Evolutionary conservation across 2,888 invertebrate species (phyloP).

Genomic region (Acleris emargana): DNA sequence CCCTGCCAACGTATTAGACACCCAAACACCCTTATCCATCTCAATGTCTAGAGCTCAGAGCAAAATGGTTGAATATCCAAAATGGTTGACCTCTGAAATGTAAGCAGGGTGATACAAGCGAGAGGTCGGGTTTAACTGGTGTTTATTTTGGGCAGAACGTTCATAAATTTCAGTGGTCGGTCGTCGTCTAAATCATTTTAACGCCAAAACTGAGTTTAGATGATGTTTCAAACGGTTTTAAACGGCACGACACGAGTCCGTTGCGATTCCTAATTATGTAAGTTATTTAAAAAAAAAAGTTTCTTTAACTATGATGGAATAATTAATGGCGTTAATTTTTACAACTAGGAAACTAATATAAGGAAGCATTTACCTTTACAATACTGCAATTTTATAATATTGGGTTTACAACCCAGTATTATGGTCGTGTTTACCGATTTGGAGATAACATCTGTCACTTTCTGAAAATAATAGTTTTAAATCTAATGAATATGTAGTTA

Average conservation of each 20-base stretch:
- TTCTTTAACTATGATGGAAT: too few species aligned
- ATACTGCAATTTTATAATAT: too few species aligned
- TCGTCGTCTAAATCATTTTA: constrained; percentile 74
- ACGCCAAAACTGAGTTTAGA: constrained; percentile 69
- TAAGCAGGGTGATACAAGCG: not conserved
- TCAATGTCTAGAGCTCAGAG: constrained; percentile 7
- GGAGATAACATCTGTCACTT: too few species aligned
- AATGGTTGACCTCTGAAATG: constrained; percentile 12
- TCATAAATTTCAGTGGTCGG: constrained; percentile 66
- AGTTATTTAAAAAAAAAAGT: too few species aligned
- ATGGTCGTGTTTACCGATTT: too few species aligned
- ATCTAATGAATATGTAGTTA: too few species aligned
- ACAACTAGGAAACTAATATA: too few species aligned
- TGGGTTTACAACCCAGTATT: too few species aligned
- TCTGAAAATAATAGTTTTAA: too few species aligned
- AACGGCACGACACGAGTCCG: constrained; percentile 31
- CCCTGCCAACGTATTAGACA: constrained; percentile 34
- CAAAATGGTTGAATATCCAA: constrained; percentile 1
- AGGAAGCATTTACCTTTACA: too few species aligned
- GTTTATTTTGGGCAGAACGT: constrained; percentile 60
- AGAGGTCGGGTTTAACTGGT: constrained; percentile 45
- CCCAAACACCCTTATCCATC: not conserved
- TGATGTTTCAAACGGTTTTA: constrained; percentile 52
- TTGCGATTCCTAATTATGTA: not conserved
- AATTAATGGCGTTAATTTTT: too few species aligned